A percentile compares a stretch with the other conserved stretches of the same genome.
phyloP scores from a whole-genome alignment of 2,113 vertebrate species.

The Carettochelys insculpta region DNA sequence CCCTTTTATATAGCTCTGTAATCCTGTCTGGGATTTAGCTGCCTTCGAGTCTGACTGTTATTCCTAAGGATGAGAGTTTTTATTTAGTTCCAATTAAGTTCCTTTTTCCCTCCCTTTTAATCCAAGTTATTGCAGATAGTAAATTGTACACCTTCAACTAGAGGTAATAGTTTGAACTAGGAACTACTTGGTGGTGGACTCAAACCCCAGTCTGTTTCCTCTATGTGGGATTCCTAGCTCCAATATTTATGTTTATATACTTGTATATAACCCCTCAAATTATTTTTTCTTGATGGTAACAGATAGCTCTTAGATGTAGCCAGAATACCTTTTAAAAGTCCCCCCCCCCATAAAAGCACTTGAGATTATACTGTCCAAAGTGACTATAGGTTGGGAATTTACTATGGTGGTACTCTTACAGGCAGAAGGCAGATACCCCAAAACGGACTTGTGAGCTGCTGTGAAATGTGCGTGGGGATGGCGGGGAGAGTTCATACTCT shows the following conservation, averaged over 20 bases:
- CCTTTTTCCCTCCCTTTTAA: slow-evolving; percentile 22
- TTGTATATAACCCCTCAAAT: slow-evolving; percentile 25
- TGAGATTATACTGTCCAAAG: background rate
- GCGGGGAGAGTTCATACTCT: background rate
- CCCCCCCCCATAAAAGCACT: background rate
- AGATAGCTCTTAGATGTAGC: slow-evolving; percentile 16
- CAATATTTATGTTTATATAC: slow-evolving; percentile 21
- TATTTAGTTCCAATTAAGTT: slow-evolving; percentile 51
- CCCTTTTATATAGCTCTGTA: background rate
- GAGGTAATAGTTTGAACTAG: slow-evolving; percentile 74
- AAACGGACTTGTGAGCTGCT: background rate
- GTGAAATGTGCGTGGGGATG: background rate
- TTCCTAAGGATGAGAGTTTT: background rate
- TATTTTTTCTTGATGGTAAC: slow-evolving; percentile 5
- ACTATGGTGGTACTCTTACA: background rate
- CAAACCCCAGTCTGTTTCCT: slow-evolving; percentile 63
- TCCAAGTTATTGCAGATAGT: background rate
- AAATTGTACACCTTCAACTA: slow-evolving; percentile 66
- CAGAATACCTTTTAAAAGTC: slow-evolving; percentile 40
- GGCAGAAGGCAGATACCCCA: background rate
- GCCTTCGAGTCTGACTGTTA: slow-evolving; percentile 8
- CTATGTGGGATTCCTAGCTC: slow-evolving; percentile 57
- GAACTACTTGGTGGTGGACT: slow-evolving; percentile 66
- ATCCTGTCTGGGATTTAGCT: background rate
- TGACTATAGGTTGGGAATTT: background rate